These are phyloP conservation scores for Amazona ochrocephala DNA, from an alignment of 2,797 vertebrate genomes.

Conservation along the genomic window DNA sequence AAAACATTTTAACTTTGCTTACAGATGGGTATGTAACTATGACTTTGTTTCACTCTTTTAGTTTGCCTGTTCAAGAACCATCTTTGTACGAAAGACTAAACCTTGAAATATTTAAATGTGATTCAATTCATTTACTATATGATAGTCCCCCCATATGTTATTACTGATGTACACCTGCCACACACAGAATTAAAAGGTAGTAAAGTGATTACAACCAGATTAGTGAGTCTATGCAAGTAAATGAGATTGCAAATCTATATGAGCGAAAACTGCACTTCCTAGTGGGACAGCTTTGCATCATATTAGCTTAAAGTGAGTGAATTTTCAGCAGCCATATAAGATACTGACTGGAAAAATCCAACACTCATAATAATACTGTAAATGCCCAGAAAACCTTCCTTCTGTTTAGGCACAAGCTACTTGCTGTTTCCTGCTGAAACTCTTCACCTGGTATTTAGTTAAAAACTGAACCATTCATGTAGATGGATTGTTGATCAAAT, in stretches of 20 bases:
- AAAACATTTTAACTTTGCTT: not conserved
- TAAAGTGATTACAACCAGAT: slow-evolving; percentile 76
- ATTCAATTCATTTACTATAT: slow-evolving; percentile 69
- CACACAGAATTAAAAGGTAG: slow-evolving; percentile 76
- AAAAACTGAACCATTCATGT: not conserved
- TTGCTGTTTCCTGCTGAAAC: slow-evolving; percentile 5
- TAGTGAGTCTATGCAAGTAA: slow-evolving; percentile 69
- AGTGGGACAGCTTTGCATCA: slow-evolving; percentile 65
- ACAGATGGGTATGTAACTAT: not conserved
- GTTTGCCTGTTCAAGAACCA: not conserved
- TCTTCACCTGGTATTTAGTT: slow-evolving; percentile 5
- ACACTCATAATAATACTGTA: not conserved
- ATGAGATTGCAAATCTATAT: slow-evolving; percentile 59
- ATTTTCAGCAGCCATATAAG: slow-evolving; percentile 48
- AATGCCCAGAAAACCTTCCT: not conserved
- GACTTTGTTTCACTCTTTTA: not conserved
- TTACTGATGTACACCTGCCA: slow-evolving; percentile 70
- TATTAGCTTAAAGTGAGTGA: slow-evolving; percentile 72
- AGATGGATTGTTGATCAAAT: not conserved
- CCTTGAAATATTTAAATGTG: slow-evolving; percentile 63
- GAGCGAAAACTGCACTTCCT: slow-evolving; percentile 64
- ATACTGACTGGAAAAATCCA: slow-evolving; percentile 34
- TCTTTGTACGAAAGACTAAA: not conserved
- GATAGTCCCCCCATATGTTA: slow-evolving; percentile 60
- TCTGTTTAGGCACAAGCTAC: not conserved